Evolutionary conservation across 2,888 invertebrate genomes (phyloP).

Genomic region (Chaitophorus viminalis): DNA sequence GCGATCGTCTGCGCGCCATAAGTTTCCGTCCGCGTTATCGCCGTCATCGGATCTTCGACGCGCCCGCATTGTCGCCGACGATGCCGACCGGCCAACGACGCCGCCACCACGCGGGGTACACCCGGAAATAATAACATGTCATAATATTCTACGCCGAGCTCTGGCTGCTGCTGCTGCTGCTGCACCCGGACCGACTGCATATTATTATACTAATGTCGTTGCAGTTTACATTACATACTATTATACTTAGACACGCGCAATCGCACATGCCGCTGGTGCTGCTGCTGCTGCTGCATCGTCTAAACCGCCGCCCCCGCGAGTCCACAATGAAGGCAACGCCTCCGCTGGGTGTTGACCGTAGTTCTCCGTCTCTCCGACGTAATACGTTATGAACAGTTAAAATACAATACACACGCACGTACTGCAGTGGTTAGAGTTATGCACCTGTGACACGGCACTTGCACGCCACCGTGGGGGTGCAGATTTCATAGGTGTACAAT

Average conservation of each 20-base stretch:
- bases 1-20: slow-evolving; percentile 20
- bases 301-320: no score
- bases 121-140: background rate
- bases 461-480: no score
- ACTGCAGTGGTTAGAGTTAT: no score
- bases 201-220: background rate
- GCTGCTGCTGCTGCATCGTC: background rate
- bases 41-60: slow-evolving; percentile 5
- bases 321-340: background rate
- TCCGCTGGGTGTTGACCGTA: background rate
- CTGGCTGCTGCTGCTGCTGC: background rate
- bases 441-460: no score
- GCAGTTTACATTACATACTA: no score
- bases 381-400: no score
- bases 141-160: background rate
- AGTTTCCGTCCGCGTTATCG: background rate
- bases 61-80: background rate
- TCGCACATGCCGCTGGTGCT: background rate
- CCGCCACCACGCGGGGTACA: no score
- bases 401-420: no score
- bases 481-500: no score
- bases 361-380: no score
- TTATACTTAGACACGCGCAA: no score
- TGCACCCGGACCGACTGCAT: background rate
- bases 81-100: no score